Conservation (phyloP, 2,888 invertebrate genomes). For the Unio pictorum region DNA sequence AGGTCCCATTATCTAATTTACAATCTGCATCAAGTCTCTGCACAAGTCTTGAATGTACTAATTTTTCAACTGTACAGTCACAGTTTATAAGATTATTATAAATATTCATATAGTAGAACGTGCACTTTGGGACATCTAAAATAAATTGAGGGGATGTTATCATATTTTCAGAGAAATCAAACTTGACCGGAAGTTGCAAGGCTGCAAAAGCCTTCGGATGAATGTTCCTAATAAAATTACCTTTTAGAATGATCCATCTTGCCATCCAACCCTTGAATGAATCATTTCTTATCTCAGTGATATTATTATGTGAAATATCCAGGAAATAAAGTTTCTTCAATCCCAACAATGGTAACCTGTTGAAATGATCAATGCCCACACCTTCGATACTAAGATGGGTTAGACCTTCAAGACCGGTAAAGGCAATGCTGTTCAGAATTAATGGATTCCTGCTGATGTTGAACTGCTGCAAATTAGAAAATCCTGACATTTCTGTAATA, state of each 20-base stretch:
- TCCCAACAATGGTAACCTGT: conserved; percentile 12
- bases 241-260: conserved; percentile 19
- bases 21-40: conserved; percentile 21
- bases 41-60: conserved; percentile 22
- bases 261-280: conserved; percentile 23
- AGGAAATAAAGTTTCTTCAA: conserved; percentile 13
- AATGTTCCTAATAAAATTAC: conserved; percentile 25
- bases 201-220: conserved; percentile 23
- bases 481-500: conserved; percentile 17
- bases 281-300: conserved; percentile 18
- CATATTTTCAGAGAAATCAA: conserved; percentile 27
- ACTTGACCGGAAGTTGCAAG: conserved; percentile 17
- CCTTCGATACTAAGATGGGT: conserved; percentile 17
- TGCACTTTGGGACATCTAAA: conserved; percentile 25
- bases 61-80: conserved; percentile 31
- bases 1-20: conserved; percentile 9
- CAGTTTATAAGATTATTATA: conserved; percentile 31
- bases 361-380: conserved; percentile 18
- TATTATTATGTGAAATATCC: conserved; percentile 21
- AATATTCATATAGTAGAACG: conserved; percentile 27
- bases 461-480: conserved; percentile 20
- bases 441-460: conserved; percentile 32
- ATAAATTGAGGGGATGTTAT: conserved; percentile 25
- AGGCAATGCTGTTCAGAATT: conserved; percentile 25
- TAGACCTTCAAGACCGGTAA: conserved; percentile 21